These are phyloP conservation scores for Pygocentrus nattereri DNA, from an alignment of 2,797 vertebrate genomes.

Conservation along the genomic window DNA sequence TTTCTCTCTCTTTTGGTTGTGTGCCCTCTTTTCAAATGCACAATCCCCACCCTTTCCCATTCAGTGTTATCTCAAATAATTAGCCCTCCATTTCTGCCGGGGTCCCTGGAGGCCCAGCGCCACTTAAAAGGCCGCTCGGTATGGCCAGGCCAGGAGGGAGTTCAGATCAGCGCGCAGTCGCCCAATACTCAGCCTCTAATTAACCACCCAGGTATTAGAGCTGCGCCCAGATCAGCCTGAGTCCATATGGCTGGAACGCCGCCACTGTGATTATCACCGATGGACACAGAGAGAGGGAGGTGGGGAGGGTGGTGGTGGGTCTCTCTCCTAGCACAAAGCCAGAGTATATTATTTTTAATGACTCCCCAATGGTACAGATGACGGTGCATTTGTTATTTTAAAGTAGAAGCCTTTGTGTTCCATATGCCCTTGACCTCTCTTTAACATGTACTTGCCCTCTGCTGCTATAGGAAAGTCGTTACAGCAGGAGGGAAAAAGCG, in stretches of 20 bases:
- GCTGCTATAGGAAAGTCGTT: conserved; percentile 42
- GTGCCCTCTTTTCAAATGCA: conserved; percentile 81
- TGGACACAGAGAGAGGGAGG: conserved; percentile 79
- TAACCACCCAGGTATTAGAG: conserved; percentile 90
- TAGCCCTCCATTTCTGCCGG: conserved; percentile 83
- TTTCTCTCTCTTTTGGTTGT: conserved; percentile 53
- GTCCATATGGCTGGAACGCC: conserved; percentile 87
- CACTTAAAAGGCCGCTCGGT: conserved; percentile 86
- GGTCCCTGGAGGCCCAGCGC: conserved; percentile 83
- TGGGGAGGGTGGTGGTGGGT: conserved; percentile 21
- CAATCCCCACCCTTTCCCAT: conserved; percentile 73
- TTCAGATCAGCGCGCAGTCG: conserved; percentile 84
- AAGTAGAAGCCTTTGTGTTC: conserved; percentile 53
- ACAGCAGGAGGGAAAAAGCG: conserved; percentile 29
- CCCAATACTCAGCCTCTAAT: conserved; percentile 88
- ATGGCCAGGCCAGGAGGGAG: conserved; percentile 80
- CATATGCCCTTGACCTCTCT: conserved; percentile 67
- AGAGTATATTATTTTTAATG: conserved; percentile 88
- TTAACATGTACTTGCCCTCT: conserved; percentile 50
- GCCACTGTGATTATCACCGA: conserved; percentile 81
- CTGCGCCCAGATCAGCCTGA: conserved; percentile 78
- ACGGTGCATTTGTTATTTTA: conserved; percentile 79
- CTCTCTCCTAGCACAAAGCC: conserved; percentile 73
- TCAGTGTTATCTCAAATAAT: conserved; percentile 92
- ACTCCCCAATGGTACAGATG: conserved; percentile 78